These are phyloP conservation scores for Podiceps cristatus DNA, from an alignment of 2,113 vertebrate species.

Conservation along the genomic window DNA sequence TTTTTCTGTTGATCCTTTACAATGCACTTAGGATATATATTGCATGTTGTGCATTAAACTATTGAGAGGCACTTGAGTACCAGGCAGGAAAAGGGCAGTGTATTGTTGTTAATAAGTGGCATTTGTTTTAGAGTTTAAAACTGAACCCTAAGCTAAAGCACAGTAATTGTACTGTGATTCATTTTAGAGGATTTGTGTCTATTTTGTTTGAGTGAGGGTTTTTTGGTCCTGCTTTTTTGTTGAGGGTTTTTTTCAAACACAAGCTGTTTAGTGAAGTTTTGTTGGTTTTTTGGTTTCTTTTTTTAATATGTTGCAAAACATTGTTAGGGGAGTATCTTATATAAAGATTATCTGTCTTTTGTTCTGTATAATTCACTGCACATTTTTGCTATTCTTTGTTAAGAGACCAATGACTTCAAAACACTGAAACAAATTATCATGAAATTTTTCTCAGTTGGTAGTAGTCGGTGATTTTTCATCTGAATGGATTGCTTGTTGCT, in stretches of 20 bases:
- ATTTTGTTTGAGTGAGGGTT: neutral
- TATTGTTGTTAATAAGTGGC: neutral
- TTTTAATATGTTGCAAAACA: neutral
- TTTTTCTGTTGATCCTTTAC: neutral
- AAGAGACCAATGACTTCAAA: neutral
- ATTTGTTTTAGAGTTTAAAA: neutral
- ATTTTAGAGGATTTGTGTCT: neutral
- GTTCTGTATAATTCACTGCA: neutral
- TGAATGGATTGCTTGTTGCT: neutral
- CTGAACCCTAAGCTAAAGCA: neutral
- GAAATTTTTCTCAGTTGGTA: neutral
- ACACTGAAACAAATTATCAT: neutral
- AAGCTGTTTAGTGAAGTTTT: neutral
- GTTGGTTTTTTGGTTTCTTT: neutral
- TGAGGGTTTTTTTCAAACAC: neutral
- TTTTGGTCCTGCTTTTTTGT: neutral
- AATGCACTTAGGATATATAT: neutral
- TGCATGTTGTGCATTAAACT: neutral
- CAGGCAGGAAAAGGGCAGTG: neutral
- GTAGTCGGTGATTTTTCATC: neutral
- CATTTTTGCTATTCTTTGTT: neutral
- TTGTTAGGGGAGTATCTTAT: neutral
- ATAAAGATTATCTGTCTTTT: neutral
- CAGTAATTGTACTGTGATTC: neutral
- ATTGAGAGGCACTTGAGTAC: neutral